These are phyloP conservation scores for Catagonus wagneri DNA, from an alignment of 2,113 vertebrate species.

Conservation along the genomic window DNA sequence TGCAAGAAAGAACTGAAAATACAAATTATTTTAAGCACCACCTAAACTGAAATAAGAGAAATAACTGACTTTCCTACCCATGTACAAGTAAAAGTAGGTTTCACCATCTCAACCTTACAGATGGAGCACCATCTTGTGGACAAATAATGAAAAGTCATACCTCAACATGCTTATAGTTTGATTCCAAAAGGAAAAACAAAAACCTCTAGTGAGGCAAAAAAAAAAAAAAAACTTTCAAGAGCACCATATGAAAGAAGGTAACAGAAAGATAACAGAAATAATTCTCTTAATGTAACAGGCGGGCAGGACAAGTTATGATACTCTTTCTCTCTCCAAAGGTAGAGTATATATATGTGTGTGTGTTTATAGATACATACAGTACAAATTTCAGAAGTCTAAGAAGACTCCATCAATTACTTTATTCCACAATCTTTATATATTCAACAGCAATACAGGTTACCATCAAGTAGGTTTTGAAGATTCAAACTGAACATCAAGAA, in stretches of 20 bases:
- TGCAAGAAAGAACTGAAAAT: slow-evolving; percentile 3
- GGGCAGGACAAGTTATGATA: not conserved
- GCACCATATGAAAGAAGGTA: not conserved
- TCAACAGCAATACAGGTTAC: not conserved
- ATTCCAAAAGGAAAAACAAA: not conserved
- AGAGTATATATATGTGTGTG: no score
- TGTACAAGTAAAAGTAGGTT: slow-evolving; percentile 35
- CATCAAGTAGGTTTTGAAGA: not conserved
- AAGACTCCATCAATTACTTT: not conserved
- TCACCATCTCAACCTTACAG: slow-evolving; percentile 45
- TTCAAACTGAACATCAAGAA: not conserved
- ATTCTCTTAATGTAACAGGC: not conserved
- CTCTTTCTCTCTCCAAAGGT: not conserved
- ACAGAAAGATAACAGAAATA: slow-evolving; percentile 8
- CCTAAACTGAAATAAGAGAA: slow-evolving; percentile 12
- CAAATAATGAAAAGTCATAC: slow-evolving; percentile 26
- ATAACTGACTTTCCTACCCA: not conserved
- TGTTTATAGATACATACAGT: not conserved
- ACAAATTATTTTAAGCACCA: not conserved
- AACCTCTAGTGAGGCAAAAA: not conserved
- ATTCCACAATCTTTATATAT: not conserved
- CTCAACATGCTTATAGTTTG: not conserved
- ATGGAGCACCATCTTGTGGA: slow-evolving; percentile 82
- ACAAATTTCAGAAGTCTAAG: not conserved
- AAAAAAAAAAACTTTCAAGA: not conserved